Conservation (phyloP, 2,888 invertebrate species). For the Globia sparganii region DNA sequence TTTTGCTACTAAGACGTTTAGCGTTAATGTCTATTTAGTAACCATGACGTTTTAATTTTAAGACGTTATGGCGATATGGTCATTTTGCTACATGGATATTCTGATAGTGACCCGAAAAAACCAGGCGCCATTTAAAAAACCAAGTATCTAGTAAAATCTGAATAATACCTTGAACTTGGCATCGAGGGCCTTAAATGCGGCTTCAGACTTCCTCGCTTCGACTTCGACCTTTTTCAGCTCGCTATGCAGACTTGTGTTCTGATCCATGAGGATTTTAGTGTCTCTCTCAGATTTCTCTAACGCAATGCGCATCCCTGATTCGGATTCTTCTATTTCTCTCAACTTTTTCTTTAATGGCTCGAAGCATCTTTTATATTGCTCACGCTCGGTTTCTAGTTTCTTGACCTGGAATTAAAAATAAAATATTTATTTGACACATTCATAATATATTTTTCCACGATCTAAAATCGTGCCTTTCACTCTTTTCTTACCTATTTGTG, state of each 20-base stretch:
- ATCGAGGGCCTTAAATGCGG: constrained; percentile 84
- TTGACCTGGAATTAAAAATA: constrained; percentile 74
- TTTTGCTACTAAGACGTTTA: too few relatives aligned
- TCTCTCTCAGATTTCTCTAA: constrained; percentile 90
- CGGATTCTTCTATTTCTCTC: constrained; percentile 90
- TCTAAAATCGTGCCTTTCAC: background rate
- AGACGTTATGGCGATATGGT: too few relatives aligned
- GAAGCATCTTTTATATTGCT: constrained; percentile 88
- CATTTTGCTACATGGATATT: too few relatives aligned
- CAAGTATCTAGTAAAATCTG: background rate
- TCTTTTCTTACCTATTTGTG: background rate
- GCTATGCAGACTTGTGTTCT: constrained; percentile 84
- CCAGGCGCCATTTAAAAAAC: background rate
- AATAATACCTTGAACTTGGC: constrained; percentile 81
- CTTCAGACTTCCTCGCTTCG: constrained; percentile 88
- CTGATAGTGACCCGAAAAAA: too few relatives aligned
- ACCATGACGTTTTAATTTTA: too few relatives aligned
- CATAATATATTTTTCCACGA: background rate
- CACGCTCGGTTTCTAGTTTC: constrained; percentile 82
- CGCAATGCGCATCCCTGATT: constrained; percentile 88
- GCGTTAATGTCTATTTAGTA: too few relatives aligned
- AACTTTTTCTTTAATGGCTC: constrained; percentile 89
- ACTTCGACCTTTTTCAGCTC: constrained; percentile 87
- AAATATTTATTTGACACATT: background rate
- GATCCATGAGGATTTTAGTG: constrained; percentile 85